Base-by-base conservation (phyloP, 2,888 invertebrate species). In the Drosophila silvestris region DNA sequence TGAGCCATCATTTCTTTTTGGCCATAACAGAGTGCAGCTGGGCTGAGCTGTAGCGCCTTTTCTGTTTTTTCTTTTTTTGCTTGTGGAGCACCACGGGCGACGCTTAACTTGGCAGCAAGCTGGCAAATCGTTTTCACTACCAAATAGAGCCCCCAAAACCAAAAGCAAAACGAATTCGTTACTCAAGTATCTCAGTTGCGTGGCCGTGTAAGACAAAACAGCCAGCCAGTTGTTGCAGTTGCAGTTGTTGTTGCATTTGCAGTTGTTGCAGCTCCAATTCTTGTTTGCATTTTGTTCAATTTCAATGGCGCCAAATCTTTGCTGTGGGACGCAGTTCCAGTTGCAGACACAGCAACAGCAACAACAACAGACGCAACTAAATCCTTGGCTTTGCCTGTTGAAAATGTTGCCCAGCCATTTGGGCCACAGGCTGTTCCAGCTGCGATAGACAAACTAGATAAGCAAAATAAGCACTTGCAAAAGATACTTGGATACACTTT, bases 81-180 rank as follows among this genome's bases (percentile, higher is more conserved):
- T 57, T 39, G 57, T 39, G 12, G 22, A 39, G 70, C 64, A 77
- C 82, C 81, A 74, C 60, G 58, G 77, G 87, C 85, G 79, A 89
- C 87, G 89, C 87, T 89, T 89, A 85, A 84, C 85, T 85, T 85
- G 87, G 85, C 85, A 85, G 89, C 87, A 80, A 82, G 70, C 87
- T 85, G 85, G 85, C 85, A 85, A 85, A 85, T 85, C 85, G 85
- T 85, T 85, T 84, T 82, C 88, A 87, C 84, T 89, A 78, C 85
- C 85, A 85, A 85, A 89, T 79, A 78, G 83, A 83, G 85, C n/a
- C 69, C 63, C 74, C 74, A 68, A 73, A 70, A 67, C 51, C 56
- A 62, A 77, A 62, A 73, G 74, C 54, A 37, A 28, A 77, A 66
- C 72, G 53, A 80, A 58, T 58, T 67, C 56, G 75, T 72, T 80